Evolutionary conservation across 2,888 invertebrate species (phyloP), one percentile per base, ranked within the genome.

Genomic region (Xanthia togata): DNA sequence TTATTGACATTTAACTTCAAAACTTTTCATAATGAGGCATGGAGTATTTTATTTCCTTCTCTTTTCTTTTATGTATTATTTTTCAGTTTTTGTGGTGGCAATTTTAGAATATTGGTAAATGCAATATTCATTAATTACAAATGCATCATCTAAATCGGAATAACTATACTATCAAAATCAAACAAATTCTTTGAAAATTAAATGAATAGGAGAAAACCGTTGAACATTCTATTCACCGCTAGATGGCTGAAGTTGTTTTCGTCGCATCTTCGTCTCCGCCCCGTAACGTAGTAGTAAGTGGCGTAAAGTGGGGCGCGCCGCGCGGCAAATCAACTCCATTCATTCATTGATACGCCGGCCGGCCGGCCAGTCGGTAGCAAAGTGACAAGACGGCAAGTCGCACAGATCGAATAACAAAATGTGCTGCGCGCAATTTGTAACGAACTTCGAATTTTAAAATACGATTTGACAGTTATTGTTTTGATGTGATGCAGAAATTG

Each of bases 401-500:
- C 65, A 20, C 9, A 64, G 64, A 77, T 80, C 84, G 81, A 89
- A 82, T 67, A 86, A 88, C 88, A 90, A 83, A 88, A 92, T 92
- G 90, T 83, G 89, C 87, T 87, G 89, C 93, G 93, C 94, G 94
- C 92, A 91, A 89, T 90, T 89, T 90, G 53, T 93, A 95, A 95
- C 96, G 96, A 96, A 95, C 94, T 94, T 94, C 94, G 94, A 95
- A 90, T 85, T 94, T 95, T 93, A 83, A 92, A 92, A 92, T 91
- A 92, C 93, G 92, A 93, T 89, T 91, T 95, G 94, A 94, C 93
- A 92, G 92, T 94, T 93, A 84, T 81, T 78, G 81, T 87, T 89
- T 87, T 90, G 86, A 85, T 79, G 88, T 72, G 41, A 50, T 68
- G 26, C 31, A 26, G 47, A 67, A 70, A 86, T 79, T 84, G 78